Base-by-base conservation (phyloP, 2,113 vertebrate species). In the Ceratotherium simum region DNA sequence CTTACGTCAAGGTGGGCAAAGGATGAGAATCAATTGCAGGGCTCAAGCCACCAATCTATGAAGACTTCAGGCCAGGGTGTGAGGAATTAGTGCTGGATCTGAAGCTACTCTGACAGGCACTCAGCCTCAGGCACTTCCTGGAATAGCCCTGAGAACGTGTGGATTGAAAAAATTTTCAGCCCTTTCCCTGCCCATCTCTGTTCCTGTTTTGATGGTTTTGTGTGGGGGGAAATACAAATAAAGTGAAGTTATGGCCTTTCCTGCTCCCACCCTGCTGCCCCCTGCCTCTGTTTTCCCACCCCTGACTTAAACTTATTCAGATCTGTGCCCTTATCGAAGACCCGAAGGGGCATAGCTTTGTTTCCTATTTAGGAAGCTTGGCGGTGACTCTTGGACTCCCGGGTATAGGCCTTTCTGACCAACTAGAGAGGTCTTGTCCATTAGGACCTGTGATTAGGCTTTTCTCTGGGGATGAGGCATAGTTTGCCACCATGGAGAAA, bases 201-300 rank as follows among this genome's bases (percentile, higher is more conserved):
- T 96, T 93, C 29, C 82, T 91, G 70, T 98, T 96, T 92, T 80
- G 96, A 96, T 97, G 97, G 96, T 92, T 97, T 95, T 97, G 54
- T 97, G 90, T 97, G 95, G 94, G 92, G 97, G 80, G 92, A 98
- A 96, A 92, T 76, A 97, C 58, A 96, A 98, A 98, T 98, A 98
- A 98, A 98, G 79, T 91, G 62, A 98, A 94, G 62, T 97, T 97
- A 83, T 54, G 62, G 78, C 90, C 97, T 96, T 96, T 89, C 48
- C 81, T 96, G 58, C 87, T 94, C 69, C 39, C 69, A 27, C 39
- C 8, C 31, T 29, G 39, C 79, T 80, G 75, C 60, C 60, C 51
- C 20, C 39, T 29, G 85, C 79, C 60, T 95, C 60, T 96, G 29
- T 42, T 95, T 96, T 56, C 85, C 54, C 51, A 51, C 3, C 89